These are phyloP conservation scores for Uloborus diversus DNA, from an alignment of 1,140 invertebrate genomes.

Conservation along the genomic window DNA sequence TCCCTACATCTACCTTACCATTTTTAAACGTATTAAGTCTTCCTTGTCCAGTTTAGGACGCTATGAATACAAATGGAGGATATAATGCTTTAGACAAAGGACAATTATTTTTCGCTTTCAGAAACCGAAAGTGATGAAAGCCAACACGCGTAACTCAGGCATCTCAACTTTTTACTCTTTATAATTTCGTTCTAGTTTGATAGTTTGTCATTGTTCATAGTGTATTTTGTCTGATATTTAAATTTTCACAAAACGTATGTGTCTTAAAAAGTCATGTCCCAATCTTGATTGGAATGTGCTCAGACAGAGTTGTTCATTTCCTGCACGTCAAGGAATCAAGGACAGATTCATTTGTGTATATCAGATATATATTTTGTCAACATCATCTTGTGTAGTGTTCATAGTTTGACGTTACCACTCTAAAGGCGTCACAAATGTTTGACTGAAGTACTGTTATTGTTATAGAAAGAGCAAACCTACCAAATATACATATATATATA, in stretches of 20 bases:
- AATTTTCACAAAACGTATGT: background rate
- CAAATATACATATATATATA: too few species aligned
- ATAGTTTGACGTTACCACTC: too few species aligned
- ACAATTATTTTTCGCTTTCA: too few species aligned
- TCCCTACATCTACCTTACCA: background rate
- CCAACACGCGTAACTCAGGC: background rate
- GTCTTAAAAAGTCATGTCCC: background rate
- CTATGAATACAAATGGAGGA: too few species aligned
- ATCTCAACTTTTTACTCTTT: slow-evolving; percentile 8
- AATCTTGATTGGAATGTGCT: background rate
- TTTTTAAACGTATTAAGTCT: background rate
- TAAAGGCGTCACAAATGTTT: too few species aligned
- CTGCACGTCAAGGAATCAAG: background rate
- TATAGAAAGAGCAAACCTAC: too few species aligned
- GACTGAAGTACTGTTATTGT: too few species aligned
- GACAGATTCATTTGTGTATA: background rate
- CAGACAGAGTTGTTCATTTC: background rate
- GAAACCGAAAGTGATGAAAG: too few species aligned
- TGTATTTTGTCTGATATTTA: background rate
- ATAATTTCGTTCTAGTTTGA: background rate
- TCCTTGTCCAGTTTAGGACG: slow-evolving; percentile 3
- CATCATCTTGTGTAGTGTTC: too few species aligned
- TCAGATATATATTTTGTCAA: background rate
- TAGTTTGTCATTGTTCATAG: background rate
- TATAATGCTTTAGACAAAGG: too few species aligned